Conservation (phyloP, 2,888 invertebrate species). For the Dicyrtoma fusca region DNA sequence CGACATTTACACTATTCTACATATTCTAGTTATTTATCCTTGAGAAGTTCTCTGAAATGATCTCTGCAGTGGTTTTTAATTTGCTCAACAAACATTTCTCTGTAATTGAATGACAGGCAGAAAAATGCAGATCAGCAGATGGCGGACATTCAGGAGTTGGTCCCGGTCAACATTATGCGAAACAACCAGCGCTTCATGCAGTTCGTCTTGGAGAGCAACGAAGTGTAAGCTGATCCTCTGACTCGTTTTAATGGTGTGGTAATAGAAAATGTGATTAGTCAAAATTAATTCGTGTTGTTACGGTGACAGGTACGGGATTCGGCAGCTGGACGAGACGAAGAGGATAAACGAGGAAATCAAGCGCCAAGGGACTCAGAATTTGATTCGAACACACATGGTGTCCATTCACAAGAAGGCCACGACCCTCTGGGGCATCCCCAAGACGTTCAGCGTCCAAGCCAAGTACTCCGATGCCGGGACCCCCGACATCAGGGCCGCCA, state of each 20-base stretch:
- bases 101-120: not conserved
- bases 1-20: too few relatives aligned
- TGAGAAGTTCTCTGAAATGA: too few relatives aligned
- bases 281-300: not conserved
- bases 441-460: slow-evolving; percentile 32
- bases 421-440: slow-evolving; percentile 38
- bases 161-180: not conserved
- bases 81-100: too few relatives aligned
- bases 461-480: slow-evolving; percentile 36
- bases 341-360: slow-evolving; percentile 35
- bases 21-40: too few relatives aligned
- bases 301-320: slow-evolving; percentile 34
- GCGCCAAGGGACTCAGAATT: not conserved
- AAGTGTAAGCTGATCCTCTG: slow-evolving; percentile 2
- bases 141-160: slow-evolving; percentile 27
- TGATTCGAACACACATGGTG: slow-evolving; percentile 27
- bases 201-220: slow-evolving; percentile 11
- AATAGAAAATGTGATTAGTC: not conserved
- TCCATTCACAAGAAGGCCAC: slow-evolving; percentile 30
- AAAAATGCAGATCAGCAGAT: slow-evolving; percentile 15
- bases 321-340: slow-evolving; percentile 47
- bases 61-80: too few relatives aligned
- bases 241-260: not conserved
- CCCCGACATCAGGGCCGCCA: slow-evolving; percentile 33
- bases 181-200: slow-evolving; percentile 7